These are phyloP conservation scores for Mimas tiliae DNA, from an alignment of 2,888 invertebrate genomes.

Conservation along the genomic window DNA sequence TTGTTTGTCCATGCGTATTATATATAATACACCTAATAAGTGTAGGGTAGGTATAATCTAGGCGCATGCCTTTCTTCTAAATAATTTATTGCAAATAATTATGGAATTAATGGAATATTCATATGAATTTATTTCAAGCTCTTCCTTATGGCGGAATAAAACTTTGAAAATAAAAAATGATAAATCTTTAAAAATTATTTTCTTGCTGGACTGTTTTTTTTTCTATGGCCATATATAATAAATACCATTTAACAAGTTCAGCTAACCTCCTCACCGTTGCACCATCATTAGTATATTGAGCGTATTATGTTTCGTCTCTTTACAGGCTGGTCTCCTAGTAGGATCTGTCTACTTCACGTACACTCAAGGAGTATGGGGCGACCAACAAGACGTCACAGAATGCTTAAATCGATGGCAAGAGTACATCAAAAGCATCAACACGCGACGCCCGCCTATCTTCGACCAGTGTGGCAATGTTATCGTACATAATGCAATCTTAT, in stretches of 20 bases:
- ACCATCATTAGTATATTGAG: slow-evolving; percentile 57
- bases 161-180: no score
- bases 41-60: no score
- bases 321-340: slow-evolving; percentile 75
- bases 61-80: no score
- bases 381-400: slow-evolving; percentile 74
- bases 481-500: slow-evolving; percentile 54
- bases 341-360: slow-evolving; percentile 76
- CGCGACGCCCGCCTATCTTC: slow-evolving; percentile 71
- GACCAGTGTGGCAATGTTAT: slow-evolving; percentile 72
- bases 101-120: no score
- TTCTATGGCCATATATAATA: no score
- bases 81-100: no score
- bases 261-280: slow-evolving; percentile 61
- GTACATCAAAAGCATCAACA: slow-evolving; percentile 72
- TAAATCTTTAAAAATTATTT: no score
- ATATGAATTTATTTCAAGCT: no score
- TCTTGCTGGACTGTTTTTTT: no score
- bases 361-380: slow-evolving; percentile 78
- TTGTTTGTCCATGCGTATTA: no score
- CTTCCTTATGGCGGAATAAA: no score
- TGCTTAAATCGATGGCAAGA: slow-evolving; percentile 74
- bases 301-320: slow-evolving; percentile 43
- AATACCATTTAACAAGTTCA: slow-evolving; percentile 31
- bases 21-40: no score